Conservation (phyloP, 30 jellyfish, hydroid and myxozoan species). For the Hydractinia echinata region DNA sequence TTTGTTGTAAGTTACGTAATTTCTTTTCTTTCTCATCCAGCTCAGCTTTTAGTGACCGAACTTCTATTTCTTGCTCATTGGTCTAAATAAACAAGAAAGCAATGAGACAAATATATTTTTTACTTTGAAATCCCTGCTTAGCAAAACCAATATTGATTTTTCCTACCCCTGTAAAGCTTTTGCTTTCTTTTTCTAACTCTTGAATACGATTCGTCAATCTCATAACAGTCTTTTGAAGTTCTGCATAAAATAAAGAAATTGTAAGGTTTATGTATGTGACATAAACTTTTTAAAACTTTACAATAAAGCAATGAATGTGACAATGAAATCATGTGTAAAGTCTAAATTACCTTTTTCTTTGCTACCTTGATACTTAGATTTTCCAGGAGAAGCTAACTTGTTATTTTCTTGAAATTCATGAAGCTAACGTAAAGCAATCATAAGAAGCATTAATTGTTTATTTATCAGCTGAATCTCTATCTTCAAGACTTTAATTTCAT, state of each 20-base stretch:
- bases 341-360: slow-evolving; percentile 15
- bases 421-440: slow-evolving; percentile 22
- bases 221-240: slow-evolving; percentile 71
- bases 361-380: slow-evolving; percentile 9
- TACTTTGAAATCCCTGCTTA: too few relatives aligned
- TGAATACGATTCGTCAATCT: slow-evolving; percentile 61
- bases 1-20: slow-evolving; percentile 60
- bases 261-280: neutral
- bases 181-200: slow-evolving; percentile 49
- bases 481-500: neutral
- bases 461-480: neutral
- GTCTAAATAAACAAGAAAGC: neutral
- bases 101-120: neutral
- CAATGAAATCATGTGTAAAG: neutral
- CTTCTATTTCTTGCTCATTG: slow-evolving; percentile 51
- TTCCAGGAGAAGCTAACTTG: slow-evolving; percentile 36
- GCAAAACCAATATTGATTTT: neutral
- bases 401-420: slow-evolving; percentile 58
- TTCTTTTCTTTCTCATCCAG: slow-evolving; percentile 66
- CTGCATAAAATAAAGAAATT: neutral
- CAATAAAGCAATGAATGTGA: neutral
- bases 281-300: neutral
- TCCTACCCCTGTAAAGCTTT: neutral
- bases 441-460: neutral
- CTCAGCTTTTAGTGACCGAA: slow-evolving; percentile 68